Percentiles rank a stretch among this genome's conserved stretches.
phyloP scores from a whole-genome alignment of 2,797 vertebrate genomes.

The Alosa sapidissima region DNA sequence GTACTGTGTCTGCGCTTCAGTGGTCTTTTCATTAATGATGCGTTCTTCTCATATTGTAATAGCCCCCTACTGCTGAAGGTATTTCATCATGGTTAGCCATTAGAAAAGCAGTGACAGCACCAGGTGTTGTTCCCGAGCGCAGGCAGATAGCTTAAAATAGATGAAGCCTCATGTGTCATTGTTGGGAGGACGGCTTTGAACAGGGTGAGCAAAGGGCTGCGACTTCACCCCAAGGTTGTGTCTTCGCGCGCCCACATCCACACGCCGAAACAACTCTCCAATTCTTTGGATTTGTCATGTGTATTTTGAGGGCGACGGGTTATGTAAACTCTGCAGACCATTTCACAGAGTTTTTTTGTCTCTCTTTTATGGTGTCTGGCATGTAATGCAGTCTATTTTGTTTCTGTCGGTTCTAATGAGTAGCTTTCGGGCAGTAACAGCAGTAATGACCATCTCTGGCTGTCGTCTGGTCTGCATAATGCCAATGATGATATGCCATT shows the following conservation, averaged over 20 bases:
- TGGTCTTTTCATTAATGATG: constrained; percentile 54
- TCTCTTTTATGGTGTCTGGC: not conserved
- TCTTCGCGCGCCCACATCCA: not conserved
- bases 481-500: constrained; percentile 5
- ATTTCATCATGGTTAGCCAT: constrained; percentile 17
- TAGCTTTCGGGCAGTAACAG: not conserved
- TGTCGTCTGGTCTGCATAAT: not conserved
- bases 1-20: not conserved
- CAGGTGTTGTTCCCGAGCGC: not conserved
- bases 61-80: not conserved
- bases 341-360: not conserved
- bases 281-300: not conserved
- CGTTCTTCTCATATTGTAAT: constrained; percentile 43
- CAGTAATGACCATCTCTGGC: constrained; percentile 8
- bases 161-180: constrained; percentile 21
- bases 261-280: not conserved
- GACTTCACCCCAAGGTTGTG: not conserved
- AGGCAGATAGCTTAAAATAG: constrained; percentile 17
- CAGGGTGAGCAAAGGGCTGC: constrained; percentile 2
- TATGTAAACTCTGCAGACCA: not conserved
- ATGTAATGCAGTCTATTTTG: not conserved
- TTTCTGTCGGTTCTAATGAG: not conserved
- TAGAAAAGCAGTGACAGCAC: constrained; percentile 19
- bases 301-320: not conserved
- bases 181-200: constrained; percentile 17